Evolutionary conservation across 2,797 vertebrate species (phyloP), one percentile per base, ranked within the genome.

Genomic region (Hyperoplus immaculatus): DNA sequence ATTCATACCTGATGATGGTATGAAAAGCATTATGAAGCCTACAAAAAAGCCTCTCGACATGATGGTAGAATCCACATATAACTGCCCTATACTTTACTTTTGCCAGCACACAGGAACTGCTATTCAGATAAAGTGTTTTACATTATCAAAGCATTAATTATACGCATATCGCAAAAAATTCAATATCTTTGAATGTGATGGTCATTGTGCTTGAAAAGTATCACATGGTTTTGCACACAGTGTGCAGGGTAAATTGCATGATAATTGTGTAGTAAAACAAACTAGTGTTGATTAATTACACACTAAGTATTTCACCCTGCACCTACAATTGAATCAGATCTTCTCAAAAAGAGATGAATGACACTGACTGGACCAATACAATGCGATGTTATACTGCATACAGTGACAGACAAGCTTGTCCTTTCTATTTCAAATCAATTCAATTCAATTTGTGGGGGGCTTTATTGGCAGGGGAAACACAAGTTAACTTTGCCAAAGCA

Each of bases 21-120:
- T 64, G 63, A 75, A 70, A 79, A 80, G 71, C 64, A 66, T 79
- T 84, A 59, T 84, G 59, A 87, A 87, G 65, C 53, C 75, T 63
- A 60, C 45, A 72, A 75, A 64, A 64, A 65, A 86, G 57, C 59
- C 15, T 85, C 45, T 51, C 39, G 68, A 36, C 46, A 57, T 61
- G 58, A 70, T 82, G 67, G n/a, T 54, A 5, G 84, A 80, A 51
- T 80, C 53, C 61, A 29, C 29, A 29, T 78, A 84, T 84, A 75
- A 80, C n/a, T 62, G 67, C 45, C 14, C 21, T 14, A 16, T 29
- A 29, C 29, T 29, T 60, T 42, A 13, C 12, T 43, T n/a, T 41
- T 73, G 65, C 15, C 6, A 29, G 38, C 8, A 49, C 18, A 45
- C 57, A 57, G 12, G 11, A 21, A 72, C 15, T 18, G 10, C 46